Base-by-base conservation (phyloP, 2,888 invertebrate species). In the Lepidochitona cinerea region DNA sequence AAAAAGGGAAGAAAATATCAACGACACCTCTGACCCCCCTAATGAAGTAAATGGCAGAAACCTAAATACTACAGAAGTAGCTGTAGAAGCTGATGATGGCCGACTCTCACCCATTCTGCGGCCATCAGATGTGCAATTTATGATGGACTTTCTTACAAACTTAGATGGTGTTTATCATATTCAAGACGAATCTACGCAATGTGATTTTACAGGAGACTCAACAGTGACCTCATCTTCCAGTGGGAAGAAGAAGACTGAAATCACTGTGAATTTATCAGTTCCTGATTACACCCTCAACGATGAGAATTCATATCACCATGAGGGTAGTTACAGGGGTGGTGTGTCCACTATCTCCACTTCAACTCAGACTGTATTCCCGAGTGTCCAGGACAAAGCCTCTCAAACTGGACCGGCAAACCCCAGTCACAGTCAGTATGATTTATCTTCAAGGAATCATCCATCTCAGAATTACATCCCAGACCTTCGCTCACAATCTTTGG, bases 111-210 rank as follows among this genome's bases (percentile, higher is more conserved):
- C 71, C 26, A 49, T 83, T 7, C 49, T 81, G 9, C 74, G 68
- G 14, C 36, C 79, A 7, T 68, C 76, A 33, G 76, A 82, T 14
- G 35, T 78, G 1, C 75, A 81, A 5, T 9, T 66, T 18, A 41
- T 81, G 70, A 71, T 32, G 73, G 75, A 37, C 49, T 79, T 35
- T 75, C 75, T 23, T 3, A 36, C 52, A n/a, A 59, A 72, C 26
- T 70, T 71, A n/a, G 74, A 75, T 36, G 72, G 72, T 49, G 35
- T 79, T 54, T 83, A 79, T 52, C 29, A 81, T 7, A 81, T 79
- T 23, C 74, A 79, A 65, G 83, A 85, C 52, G 73, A 70, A 66
- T 72, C 64, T n/a, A 76, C 78, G 23, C 84, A 85, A 59, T 85
- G 81, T 74, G 75, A 79, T 23, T 49, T 49, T 7, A 7, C n/a